Base-by-base conservation (phyloP, 2,797 vertebrate genomes). In the Amblyopsis hoosieri region DNA sequence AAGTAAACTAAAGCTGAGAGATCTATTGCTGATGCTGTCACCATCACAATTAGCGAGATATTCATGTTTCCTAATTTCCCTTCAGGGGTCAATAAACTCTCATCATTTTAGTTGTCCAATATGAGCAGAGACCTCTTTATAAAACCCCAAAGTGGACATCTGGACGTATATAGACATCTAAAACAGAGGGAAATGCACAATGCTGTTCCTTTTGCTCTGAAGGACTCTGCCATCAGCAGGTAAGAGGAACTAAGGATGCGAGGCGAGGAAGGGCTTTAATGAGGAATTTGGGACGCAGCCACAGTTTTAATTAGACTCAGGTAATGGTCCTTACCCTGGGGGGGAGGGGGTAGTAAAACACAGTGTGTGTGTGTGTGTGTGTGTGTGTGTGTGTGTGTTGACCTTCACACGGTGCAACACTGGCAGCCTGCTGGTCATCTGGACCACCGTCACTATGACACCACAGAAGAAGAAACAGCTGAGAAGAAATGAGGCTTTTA, bases 401-500 rank as follows among this genome's bases (percentile, higher is more conserved):
- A 91, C 91, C 91, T 91, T 92, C 88, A 92, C 85, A 82, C 78
- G 52, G 61, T 47, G 57, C 45, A 66, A 62, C 69, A 62, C 57
- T 69, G 75, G 62, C 42, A 1, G 37, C 37, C 67, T 49, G 55
- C 57, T 47, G 50, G 64, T 79, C 82, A 69, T 85, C 85, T 84
- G 80, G 82, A 88, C 76, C 71, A 23, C 74, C 61, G 76, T 78
- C 73, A 72, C 84, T 86, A 72, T 78, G 61, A 72, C 69, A 46
- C 62, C 51, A 74, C 72, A 66, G 83, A 87, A 33, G 46, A 33
- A 67, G 72, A 85, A 86, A 82, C 88, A 90, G 87, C 85, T 80
- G 85, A 89, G 75, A 76, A 85, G 79, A 90, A 91, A 91, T 90
- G 88, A 91, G 83, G 58, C 90, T 81, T 90, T 92, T 89, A 91